Percentiles rank a stretch among this genome's conserved stretches.
These are phyloP conservation scores for Iphiclides podalirius DNA, from an alignment of 2,888 invertebrate species.

Conservation along the genomic window DNA sequence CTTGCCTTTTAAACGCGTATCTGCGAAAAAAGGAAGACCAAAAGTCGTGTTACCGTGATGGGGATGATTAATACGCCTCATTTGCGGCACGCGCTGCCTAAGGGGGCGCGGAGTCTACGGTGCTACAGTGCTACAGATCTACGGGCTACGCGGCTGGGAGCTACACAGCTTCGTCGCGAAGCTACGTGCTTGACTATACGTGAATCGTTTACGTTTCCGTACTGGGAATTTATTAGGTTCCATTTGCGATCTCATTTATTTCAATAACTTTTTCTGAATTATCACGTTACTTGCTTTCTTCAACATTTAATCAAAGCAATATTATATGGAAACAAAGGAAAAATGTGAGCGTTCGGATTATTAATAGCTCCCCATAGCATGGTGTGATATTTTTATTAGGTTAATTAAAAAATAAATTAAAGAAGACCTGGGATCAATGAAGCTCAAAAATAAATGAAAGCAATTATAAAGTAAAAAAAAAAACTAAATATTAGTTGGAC, in stretches of 20 bases:
- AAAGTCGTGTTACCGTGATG: constrained; percentile 72
- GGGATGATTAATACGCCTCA: constrained; percentile 77
- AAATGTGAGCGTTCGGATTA: too few species aligned
- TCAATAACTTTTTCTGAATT: constrained; percentile 51
- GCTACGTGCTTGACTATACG: constrained; percentile 71
- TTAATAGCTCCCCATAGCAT: too few species aligned
- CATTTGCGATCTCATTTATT: constrained; percentile 55
- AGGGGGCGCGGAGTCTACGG: constrained; percentile 39
- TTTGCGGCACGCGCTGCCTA: constrained; percentile 64
- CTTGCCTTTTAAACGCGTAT: constrained; percentile 59
- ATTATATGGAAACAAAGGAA: too few species aligned
- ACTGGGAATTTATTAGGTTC: constrained; percentile 73
- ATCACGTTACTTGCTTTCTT: not conserved
- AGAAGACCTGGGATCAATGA: too few species aligned
- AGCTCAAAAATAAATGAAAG: too few species aligned
- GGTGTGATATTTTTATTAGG: too few species aligned
- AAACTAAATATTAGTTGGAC: too few species aligned
- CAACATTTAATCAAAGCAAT: too few species aligned
- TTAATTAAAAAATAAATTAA: too few species aligned
- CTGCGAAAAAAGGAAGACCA: constrained; percentile 64
- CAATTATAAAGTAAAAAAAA: too few species aligned
- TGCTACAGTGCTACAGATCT: constrained; percentile 42
- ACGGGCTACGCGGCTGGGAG: constrained; percentile 38
- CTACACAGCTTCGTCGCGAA: constrained; percentile 15
- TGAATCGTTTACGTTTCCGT: constrained; percentile 76